These are phyloP conservation scores for Callosobruchus maculatus DNA, from an alignment of 2,888 invertebrate species.

Conservation along the genomic window DNA sequence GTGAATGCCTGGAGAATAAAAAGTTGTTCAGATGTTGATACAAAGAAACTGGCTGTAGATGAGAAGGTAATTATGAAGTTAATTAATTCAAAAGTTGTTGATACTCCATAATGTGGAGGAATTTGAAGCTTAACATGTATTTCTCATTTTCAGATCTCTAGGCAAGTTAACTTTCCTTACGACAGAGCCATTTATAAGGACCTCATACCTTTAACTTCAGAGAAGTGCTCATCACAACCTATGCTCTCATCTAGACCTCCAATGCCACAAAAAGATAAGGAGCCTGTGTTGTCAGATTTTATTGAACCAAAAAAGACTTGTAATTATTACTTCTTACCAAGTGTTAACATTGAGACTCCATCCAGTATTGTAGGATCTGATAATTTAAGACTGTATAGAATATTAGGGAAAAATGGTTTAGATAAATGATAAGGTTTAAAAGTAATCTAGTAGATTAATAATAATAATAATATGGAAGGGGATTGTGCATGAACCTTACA, in stretches of 20 bases:
- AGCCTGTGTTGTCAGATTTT: conserved; percentile 29
- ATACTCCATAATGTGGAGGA: too few species aligned
- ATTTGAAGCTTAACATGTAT: too few species aligned
- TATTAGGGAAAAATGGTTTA: conserved; percentile 7
- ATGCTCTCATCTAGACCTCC: conserved; percentile 19
- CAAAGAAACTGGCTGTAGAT: conserved; percentile 26
- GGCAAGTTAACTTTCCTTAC: conserved; percentile 34
- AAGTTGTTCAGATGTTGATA: conserved; percentile 24
- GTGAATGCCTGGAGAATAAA: conserved; percentile 26
- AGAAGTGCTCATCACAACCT: conserved; percentile 17
- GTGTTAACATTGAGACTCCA: conserved; percentile 17
- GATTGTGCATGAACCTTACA: too few species aligned
- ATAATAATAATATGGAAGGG: too few species aligned
- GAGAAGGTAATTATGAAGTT: conserved; percentile 28
- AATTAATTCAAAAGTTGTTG: not conserved
- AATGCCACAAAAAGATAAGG: conserved; percentile 28
- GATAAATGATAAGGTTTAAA: conserved; percentile 5
- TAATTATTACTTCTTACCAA: conserved; percentile 22
- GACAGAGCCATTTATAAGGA: conserved; percentile 33
- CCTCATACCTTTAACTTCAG: conserved; percentile 30
- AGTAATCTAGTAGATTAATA: not conserved
- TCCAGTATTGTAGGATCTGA: conserved; percentile 7
- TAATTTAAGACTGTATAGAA: conserved; percentile 23
- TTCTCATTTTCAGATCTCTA: conserved; percentile 29
- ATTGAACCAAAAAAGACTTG: conserved; percentile 15